A percentile compares a stretch with the other conserved stretches of the same genome.
Conservation (phyloP, 1,140 invertebrate species). For the Apis cerana region DNA sequence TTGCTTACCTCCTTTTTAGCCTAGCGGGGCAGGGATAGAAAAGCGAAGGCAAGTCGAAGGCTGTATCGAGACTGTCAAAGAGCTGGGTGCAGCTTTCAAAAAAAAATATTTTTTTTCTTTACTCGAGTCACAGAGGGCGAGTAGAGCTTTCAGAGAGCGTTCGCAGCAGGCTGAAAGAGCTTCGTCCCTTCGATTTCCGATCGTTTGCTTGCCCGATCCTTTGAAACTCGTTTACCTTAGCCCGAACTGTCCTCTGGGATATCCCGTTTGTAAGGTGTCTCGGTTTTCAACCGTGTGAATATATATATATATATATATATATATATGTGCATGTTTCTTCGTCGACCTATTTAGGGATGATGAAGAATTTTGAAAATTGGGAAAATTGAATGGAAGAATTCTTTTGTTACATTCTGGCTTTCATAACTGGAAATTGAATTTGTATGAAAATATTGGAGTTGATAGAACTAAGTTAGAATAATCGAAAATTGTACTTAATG, state of each 20-base stretch:
- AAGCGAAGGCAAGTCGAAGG: background rate
- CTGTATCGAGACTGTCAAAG: constrained; percentile 34
- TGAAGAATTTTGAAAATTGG: too few relatives aligned
- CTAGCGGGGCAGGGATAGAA: too few relatives aligned
- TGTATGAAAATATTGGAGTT: too few relatives aligned
- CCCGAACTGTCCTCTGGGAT: background rate
- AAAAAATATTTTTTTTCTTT: constrained; percentile 15
- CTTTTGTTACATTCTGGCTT: too few relatives aligned
- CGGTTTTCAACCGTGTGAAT: background rate
- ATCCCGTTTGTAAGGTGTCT: background rate
- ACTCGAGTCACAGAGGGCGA: constrained; percentile 4
- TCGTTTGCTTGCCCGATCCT: background rate
- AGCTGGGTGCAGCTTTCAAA: constrained; percentile 32
- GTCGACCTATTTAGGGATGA: too few relatives aligned
- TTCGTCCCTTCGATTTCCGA: background rate
- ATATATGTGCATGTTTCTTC: too few relatives aligned
- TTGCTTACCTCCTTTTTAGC: constrained; percentile 24
- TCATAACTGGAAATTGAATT: too few relatives aligned
- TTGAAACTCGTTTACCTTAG: background rate
- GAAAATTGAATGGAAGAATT: too few relatives aligned
- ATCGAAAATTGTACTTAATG: too few relatives aligned
- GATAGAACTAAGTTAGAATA: too few relatives aligned
- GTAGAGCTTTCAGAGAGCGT: background rate
- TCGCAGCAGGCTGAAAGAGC: background rate
- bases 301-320: too few relatives aligned